Evolutionary conservation across 2,888 invertebrate genomes (phyloP).

Genomic region (Callyntrura guangdongensis): DNA sequence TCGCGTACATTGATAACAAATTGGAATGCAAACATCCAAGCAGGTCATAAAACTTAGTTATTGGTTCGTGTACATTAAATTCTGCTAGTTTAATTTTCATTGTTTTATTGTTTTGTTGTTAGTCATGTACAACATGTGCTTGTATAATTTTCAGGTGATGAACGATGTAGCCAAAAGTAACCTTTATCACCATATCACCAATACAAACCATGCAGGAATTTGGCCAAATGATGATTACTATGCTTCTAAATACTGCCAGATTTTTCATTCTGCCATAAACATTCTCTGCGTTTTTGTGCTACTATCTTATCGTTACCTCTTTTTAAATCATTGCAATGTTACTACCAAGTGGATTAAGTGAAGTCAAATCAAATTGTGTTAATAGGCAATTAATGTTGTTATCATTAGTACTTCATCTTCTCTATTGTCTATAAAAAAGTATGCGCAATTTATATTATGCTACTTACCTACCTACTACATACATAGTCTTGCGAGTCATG

Average conservation of each 20-base stretch:
- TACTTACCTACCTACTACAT: background rate
- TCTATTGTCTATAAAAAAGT: background rate
- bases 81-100: constrained; percentile 2
- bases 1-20: background rate
- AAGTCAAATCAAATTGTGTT: constrained; percentile 22
- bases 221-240: too few species aligned
- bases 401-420: constrained; percentile 14
- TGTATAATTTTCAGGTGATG: background rate
- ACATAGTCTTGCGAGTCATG: background rate
- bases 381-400: constrained; percentile 40
- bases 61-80: background rate
- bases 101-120: background rate
- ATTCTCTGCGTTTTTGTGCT: background rate
- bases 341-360: background rate
- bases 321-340: background rate
- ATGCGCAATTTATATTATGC: background rate
- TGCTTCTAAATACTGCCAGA: too few species aligned
- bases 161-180: background rate
- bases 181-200: background rate
- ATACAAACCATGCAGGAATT: background rate
- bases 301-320: constrained; percentile 9
- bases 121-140: background rate
- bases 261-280: background rate
- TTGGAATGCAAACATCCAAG: background rate
- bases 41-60: background rate